Evolutionary conservation across 2,888 invertebrate genomes (phyloP).

Genomic region (Willowsia nigromaculata): DNA sequence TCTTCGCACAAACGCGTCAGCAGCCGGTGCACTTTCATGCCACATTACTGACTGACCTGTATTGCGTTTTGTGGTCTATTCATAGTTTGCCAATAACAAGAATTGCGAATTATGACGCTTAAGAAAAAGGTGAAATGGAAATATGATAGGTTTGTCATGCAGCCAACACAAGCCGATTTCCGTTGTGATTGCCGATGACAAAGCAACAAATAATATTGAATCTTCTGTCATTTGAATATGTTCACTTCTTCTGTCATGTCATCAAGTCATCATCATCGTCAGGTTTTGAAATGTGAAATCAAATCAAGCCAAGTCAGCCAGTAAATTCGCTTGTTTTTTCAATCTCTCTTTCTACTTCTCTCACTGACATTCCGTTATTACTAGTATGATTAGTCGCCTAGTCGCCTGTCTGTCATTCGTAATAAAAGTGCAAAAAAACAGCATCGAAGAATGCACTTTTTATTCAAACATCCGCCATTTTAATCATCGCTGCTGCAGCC

Average conservation of each 20-base stretch:
- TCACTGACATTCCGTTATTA: neutral
- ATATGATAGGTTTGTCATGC: neutral
- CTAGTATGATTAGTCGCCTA: too few relatives aligned
- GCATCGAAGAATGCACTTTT: neutral
- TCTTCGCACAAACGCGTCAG: too few relatives aligned
- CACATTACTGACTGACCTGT: neutral
- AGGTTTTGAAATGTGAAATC: neutral
- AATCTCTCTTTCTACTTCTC: neutral
- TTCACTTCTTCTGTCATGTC: neutral
- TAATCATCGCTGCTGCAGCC: neutral
- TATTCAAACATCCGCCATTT: neutral
- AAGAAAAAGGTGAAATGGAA: neutral
- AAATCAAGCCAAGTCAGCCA: neutral
- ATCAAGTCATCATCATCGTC: neutral
- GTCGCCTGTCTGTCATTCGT: neutral
- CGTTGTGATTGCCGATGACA: neutral
- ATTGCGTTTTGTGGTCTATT: neutral
- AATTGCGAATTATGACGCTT: neutral
- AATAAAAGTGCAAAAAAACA: neutral
- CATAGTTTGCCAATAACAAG: neutral
- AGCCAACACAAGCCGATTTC: neutral
- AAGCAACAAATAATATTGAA: neutral
- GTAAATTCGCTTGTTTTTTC: neutral
- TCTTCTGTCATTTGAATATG: neutral
- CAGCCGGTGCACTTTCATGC: too few relatives aligned